Evolutionary conservation across 2,113 vertebrate species (phyloP).

Genomic region (Rhinoderma darwinii): DNA sequence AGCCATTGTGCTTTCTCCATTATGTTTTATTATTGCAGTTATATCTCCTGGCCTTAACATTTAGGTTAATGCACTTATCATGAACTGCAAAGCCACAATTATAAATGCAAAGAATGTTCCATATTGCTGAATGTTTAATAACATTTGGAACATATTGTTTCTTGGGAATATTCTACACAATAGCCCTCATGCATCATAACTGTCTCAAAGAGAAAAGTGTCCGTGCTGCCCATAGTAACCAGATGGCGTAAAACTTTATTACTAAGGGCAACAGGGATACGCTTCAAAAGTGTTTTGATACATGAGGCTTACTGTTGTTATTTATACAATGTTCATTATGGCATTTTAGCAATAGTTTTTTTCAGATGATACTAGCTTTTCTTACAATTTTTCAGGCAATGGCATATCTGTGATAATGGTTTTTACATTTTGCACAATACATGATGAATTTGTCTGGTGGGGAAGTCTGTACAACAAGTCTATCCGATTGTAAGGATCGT

Average conservation of each 20-base stretch:
- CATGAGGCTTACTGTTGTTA: background rate
- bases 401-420: too few species aligned
- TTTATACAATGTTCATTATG: background rate
- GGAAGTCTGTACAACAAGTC: too few species aligned
- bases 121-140: conserved; percentile 26
- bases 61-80: conserved; percentile 45
- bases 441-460: too few species aligned
- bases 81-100: conserved; percentile 45
- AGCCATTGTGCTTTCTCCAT: conserved; percentile 33
- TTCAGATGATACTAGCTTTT: too few species aligned
- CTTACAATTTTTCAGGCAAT: too few species aligned
- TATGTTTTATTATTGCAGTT: conserved; percentile 49
- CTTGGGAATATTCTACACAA: conserved; percentile 24
- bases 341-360: background rate
- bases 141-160: conserved; percentile 30
- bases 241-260: background rate
- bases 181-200: background rate
- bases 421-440: too few species aligned
- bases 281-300: background rate
- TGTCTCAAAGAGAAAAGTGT: background rate
- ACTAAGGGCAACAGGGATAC: background rate
- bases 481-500: too few species aligned
- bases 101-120: conserved; percentile 9
- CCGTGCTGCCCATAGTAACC: background rate
- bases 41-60: conserved; percentile 29